Conservation (phyloP, 2,888 invertebrate genomes). For the Oeneis ivallda region DNA sequence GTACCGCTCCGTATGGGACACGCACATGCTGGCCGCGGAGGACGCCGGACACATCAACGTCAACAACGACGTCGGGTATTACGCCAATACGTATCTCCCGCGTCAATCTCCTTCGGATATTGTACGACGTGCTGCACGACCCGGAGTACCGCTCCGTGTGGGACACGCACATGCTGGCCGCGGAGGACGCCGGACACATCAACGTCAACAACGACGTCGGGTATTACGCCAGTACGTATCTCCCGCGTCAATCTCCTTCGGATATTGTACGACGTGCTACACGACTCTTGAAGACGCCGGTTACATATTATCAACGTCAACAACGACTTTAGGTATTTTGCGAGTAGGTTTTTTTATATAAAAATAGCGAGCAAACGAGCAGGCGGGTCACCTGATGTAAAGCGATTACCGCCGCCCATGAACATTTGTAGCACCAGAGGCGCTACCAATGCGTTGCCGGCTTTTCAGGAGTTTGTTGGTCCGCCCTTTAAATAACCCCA, state of each 20-base stretch:
- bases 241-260: neutral
- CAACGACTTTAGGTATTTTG: conserved; percentile 95
- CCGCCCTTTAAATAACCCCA: too few species aligned
- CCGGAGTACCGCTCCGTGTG: conserved; percentile 92
- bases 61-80: conserved; percentile 96
- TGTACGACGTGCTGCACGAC: conserved; percentile 96
- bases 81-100: conserved; percentile 73
- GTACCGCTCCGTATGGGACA: conserved; percentile 94
- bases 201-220: conserved; percentile 97
- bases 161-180: conserved; percentile 95
- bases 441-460: too few species aligned
- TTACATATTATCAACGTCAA: too few species aligned
- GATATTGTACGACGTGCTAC: conserved; percentile 28
- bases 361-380: too few species aligned
- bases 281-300: conserved; percentile 94
- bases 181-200: conserved; percentile 93
- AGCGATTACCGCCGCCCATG: too few species aligned
- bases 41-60: conserved; percentile 96
- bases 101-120: neutral
- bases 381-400: too few species aligned
- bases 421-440: too few species aligned
- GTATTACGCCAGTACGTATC: conserved; percentile 85
- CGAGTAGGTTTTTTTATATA: too few species aligned
- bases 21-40: conserved; percentile 92
- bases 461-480: too few species aligned